These are phyloP conservation scores for Pseudotriccus pelzelni DNA, from an alignment of 2,797 vertebrate genomes.

Conservation along the genomic window DNA sequence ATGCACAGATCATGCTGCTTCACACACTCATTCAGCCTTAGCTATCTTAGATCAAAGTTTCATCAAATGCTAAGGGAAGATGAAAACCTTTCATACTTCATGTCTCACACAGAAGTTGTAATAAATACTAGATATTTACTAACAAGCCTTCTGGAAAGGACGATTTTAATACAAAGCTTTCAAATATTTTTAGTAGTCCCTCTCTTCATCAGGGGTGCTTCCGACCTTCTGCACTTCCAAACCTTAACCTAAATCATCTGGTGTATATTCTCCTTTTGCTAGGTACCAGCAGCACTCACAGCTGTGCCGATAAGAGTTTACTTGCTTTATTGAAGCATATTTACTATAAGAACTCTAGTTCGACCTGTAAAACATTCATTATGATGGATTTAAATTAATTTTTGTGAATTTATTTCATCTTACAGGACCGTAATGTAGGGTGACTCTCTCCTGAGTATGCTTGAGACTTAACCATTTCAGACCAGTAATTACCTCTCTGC, in stretches of 20 bases:
- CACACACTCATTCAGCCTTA: background rate
- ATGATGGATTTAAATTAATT: background rate
- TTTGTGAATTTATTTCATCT: background rate
- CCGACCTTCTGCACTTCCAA: background rate
- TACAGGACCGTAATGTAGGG: conserved; percentile 2
- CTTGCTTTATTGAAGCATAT: background rate
- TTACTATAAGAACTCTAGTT: background rate
- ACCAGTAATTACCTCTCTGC: background rate
- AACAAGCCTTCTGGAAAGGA: background rate
- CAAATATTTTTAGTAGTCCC: background rate
- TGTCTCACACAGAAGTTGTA: background rate
- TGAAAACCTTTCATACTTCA: background rate
- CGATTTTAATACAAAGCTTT: background rate
- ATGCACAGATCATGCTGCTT: background rate
- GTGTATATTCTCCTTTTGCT: background rate
- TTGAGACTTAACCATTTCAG: background rate
- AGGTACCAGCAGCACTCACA: background rate
- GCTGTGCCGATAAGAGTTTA: background rate
- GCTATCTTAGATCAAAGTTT: background rate
- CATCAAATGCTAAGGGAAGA: background rate
- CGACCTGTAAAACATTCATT: background rate
- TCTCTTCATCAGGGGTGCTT: background rate
- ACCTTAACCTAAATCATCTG: background rate
- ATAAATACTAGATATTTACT: background rate
- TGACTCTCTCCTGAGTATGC: background rate